Evolutionary conservation across 2,888 invertebrate genomes (phyloP).

Genomic region (Parapristionchus giblindavisi): DNA sequence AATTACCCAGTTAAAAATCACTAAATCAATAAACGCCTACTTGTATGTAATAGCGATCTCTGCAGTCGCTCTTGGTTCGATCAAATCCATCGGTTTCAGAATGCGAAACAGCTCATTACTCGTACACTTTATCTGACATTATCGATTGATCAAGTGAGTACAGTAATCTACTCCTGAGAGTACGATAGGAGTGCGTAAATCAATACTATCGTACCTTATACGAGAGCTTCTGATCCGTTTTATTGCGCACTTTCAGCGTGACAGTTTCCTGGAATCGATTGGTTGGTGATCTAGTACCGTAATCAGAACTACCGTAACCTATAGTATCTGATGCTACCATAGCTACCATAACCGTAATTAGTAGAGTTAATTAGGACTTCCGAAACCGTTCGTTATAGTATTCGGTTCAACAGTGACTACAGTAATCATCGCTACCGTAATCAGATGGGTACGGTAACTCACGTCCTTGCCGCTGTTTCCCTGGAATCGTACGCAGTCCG

Average conservation of each 20-base stretch:
- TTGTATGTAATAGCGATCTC: constrained; percentile 39
- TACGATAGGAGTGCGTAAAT: not conserved
- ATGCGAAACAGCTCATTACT: constrained; percentile 63
- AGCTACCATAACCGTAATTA: too few species aligned
- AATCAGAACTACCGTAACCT: not conserved
- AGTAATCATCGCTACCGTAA: too few species aligned
- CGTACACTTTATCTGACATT: constrained; percentile 58
- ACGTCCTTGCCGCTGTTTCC: not conserved
- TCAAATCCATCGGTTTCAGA: constrained; percentile 27
- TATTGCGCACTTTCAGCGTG: constrained; percentile 48
- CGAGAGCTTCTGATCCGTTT: constrained; percentile 59
- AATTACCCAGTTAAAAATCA: too few species aligned
- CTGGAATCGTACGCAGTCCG: constrained; percentile 22
- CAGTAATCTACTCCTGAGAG: too few species aligned
- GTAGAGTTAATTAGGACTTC: too few species aligned
- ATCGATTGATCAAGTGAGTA: not conserved
- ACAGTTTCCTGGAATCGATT: not conserved
- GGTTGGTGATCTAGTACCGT: not conserved
- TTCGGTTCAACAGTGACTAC: too few species aligned
- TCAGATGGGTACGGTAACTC: not conserved
- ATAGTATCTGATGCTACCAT: too few species aligned
- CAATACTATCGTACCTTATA: constrained; percentile 51
- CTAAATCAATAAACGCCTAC: too few species aligned
- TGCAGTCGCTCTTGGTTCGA: not conserved
- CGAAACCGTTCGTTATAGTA: too few species aligned